A percentile compares a stretch with the other conserved stretches of the same genome.
Evolutionary conservation across 2,797 vertebrate genomes (phyloP).

Genomic region (Lophius americanus): DNA sequence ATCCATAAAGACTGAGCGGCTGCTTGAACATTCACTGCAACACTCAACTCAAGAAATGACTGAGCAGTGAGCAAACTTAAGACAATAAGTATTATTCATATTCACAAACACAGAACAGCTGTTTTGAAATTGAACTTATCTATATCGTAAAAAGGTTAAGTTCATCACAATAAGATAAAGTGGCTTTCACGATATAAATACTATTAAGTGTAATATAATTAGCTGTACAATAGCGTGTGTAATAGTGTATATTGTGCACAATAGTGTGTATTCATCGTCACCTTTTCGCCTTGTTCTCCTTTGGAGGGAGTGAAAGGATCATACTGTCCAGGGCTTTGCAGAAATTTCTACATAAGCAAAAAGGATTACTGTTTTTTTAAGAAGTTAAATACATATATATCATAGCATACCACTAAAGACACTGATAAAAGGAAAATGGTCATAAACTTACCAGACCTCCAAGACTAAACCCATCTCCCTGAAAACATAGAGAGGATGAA

Average conservation of each 20-base stretch:
- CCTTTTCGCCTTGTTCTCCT: constrained; percentile 89
- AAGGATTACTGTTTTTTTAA: neutral
- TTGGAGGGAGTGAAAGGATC: constrained; percentile 82
- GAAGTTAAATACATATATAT: neutral
- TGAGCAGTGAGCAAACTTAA: neutral
- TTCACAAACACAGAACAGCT: no score
- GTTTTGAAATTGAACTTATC: no score
- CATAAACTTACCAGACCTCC: constrained; percentile 82
- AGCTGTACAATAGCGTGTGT: neutral
- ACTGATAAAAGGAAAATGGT: neutral
- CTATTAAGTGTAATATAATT: no score
- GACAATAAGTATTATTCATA: no score
- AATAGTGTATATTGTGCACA: neutral
- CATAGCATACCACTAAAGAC: neutral
- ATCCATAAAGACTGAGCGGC: neutral
- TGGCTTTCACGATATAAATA: no score
- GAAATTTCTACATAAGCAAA: constrained; percentile 73
- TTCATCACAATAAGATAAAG: no score
- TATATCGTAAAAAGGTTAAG: no score
- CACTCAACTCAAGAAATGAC: neutral
- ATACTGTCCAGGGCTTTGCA: constrained; percentile 66
- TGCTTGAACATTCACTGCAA: constrained; percentile 8
- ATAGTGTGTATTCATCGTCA: constrained; percentile 59
- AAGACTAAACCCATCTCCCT: constrained; percentile 80
- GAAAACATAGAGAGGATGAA: constrained; percentile 17